Conservation (phyloP, 1,140 invertebrate species). For the Drosophila neocordata region DNA sequence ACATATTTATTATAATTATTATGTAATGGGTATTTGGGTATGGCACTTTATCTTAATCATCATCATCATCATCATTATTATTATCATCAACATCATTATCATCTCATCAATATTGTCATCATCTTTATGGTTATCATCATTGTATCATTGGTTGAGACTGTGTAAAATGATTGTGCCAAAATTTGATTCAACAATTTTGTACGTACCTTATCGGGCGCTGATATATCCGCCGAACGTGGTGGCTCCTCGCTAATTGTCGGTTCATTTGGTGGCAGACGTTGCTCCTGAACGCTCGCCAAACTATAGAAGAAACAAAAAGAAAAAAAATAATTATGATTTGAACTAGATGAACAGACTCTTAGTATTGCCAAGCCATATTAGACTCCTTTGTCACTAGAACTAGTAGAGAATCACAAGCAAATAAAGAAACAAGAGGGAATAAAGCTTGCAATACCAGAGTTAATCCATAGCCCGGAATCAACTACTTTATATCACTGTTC, state of each 20-base stretch:
- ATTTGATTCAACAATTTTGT: background rate
- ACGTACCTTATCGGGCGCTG: conserved; percentile 87
- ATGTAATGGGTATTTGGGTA: conserved; percentile 38
- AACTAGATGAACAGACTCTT: no score
- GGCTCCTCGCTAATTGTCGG: conserved; percentile 86
- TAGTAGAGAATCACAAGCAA: no score
- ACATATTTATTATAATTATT: conserved; percentile 53
- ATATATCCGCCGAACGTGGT: conserved; percentile 86
- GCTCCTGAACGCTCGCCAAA: conserved; percentile 97
- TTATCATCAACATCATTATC: background rate
- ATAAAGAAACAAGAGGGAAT: no score
- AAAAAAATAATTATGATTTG: no score
- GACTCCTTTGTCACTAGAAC: no score
- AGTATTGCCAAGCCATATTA: no score
- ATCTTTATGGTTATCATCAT: background rate
- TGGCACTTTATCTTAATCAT: conserved; percentile 25
- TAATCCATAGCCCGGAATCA: no score
- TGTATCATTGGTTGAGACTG: background rate
- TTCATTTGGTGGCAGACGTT: conserved; percentile 89
- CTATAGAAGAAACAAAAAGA: conserved; percentile 83
- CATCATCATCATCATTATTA: background rate
- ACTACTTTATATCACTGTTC: no score
- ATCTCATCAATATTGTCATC: conserved; percentile 17
- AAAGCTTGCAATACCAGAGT: no score
- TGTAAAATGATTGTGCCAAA: background rate